Evolutionary conservation across 2,888 invertebrate genomes (phyloP).

Genomic region (Microplitis deprimator): DNA sequence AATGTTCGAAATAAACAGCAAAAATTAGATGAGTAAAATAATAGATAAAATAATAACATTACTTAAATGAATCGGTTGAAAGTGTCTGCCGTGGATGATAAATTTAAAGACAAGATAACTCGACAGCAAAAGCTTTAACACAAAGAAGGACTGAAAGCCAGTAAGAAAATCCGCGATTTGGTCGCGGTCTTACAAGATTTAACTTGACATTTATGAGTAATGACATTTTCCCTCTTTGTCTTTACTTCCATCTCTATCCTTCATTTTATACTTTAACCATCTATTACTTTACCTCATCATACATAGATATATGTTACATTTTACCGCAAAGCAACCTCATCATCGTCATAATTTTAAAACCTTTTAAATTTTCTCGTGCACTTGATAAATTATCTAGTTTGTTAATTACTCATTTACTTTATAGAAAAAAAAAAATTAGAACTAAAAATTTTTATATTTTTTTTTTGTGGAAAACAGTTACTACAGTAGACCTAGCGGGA

Average conservation of each 20-base stretch:
- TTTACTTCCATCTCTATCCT: not conserved
- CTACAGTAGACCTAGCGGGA: too few relatives aligned
- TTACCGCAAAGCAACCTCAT: too few relatives aligned
- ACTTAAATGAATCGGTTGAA: not conserved
- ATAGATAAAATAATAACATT: too few relatives aligned
- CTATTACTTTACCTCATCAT: not conserved
- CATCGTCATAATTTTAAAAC: too few relatives aligned
- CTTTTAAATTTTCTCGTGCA: too few relatives aligned
- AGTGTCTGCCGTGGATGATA: not conserved
- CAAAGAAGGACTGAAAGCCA: conserved; percentile 14
- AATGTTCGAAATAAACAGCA: too few relatives aligned
- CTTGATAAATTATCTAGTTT: too few relatives aligned
- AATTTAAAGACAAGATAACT: conserved; percentile 2
- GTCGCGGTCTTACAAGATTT: conserved; percentile 24
- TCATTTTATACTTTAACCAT: not conserved
- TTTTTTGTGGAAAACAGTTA: too few relatives aligned
- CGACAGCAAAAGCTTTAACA: conserved; percentile 6
- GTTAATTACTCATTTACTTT: too few relatives aligned
- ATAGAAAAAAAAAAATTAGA: too few relatives aligned
- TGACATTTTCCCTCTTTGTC: conserved; percentile 20
- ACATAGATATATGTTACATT: not conserved
- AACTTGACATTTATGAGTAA: conserved; percentile 23
- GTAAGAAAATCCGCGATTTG: conserved; percentile 16
- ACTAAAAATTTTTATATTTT: too few relatives aligned
- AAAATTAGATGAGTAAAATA: too few relatives aligned